These are phyloP conservation scores for Percopsis transmontana DNA, from an alignment of 2,113 vertebrate species.

Conservation along the genomic window DNA sequence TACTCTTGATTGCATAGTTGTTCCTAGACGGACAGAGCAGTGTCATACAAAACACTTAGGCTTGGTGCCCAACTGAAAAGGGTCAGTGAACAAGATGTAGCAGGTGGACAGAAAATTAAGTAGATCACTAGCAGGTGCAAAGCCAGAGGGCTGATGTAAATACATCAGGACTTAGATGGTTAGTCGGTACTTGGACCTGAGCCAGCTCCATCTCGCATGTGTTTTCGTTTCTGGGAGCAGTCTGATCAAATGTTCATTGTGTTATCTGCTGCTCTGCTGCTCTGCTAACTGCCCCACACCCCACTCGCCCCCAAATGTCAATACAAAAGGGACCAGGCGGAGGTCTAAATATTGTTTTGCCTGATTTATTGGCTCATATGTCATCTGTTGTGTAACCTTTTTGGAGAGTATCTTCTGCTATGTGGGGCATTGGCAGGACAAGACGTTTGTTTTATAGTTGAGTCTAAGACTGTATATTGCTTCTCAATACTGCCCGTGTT, in stretches of 20 bases:
- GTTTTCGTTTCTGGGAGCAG: constrained; percentile 62
- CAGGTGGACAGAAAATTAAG: constrained; percentile 69
- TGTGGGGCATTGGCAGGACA: constrained; percentile 24
- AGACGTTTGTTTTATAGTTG: constrained; percentile 11
- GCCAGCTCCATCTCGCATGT: constrained; percentile 68
- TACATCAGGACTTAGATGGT: constrained; percentile 72
- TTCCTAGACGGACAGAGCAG: constrained; percentile 13
- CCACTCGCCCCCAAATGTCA: constrained; percentile 53
- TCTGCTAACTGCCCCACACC: constrained; percentile 55
- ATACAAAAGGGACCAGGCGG: constrained; percentile 39
- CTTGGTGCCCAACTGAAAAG: constrained; percentile 39
- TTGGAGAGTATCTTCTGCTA: constrained; percentile 41
- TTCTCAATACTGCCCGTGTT: not conserved
- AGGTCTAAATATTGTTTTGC: constrained; percentile 30
- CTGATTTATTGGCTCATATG: constrained; percentile 46
- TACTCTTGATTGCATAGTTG: constrained; percentile 25
- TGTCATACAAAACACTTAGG: constrained; percentile 32
- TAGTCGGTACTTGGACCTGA: constrained; percentile 65
- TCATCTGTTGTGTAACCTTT: constrained; percentile 46
- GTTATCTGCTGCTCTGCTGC: constrained; percentile 60
- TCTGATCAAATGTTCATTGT: constrained; percentile 69
- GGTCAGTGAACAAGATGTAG: constrained; percentile 57
- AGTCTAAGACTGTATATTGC: not conserved
- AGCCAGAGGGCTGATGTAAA: constrained; percentile 71
- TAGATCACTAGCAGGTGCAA: constrained; percentile 78